Evolutionary conservation across 2,888 invertebrate species (phyloP), one percentile per base, ranked within the genome.

Genomic region (Formica aserva): DNA sequence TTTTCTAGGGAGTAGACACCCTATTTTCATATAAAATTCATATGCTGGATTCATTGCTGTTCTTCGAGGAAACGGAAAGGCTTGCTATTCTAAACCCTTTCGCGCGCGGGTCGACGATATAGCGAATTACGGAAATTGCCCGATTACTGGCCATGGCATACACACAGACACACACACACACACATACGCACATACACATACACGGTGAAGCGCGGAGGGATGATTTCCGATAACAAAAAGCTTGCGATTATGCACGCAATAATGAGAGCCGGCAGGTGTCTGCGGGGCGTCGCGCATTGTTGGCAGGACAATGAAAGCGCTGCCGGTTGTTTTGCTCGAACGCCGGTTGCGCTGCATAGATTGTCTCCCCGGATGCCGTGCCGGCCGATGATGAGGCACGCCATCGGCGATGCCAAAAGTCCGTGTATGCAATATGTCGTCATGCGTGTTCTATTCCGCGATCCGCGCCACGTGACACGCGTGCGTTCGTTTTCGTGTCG

Each of bases 241-340:
- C 91, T 90, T 87, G 88, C 90, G 91, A 93, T 93, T 93, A 93
- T 93, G 85, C 88, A 86, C 75, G 89, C 78, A 87, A 92, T 93
- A 94, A 94, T 93, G 91, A 92, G 90, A 88, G 91, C 91, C 92
- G 90, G 93, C 94, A 94, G 94, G 94, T 94, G 94, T 93, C 93
- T 92, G 92, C 90, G 85, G 86, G 88, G 86, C 87, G 76, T 80
- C 82, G 82, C 82, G 82, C 82, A 86, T 87, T 86, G 86, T 86
- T 87, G 80, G 84, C 84, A 85, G 88, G 77, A 92, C 92, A 92
- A 92, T 91, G 88, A 90, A 87, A 85, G 87, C 87, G 86, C 85
- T 55, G 77, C 22, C 88, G 92, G 89, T 88, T 88, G 89, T 90
- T 90, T 89, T 84, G 88, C 72, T 86, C 87, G 87, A 86, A 84